Conservation (phyloP, 2,888 invertebrate species). For the Brenthis hecate region DNA sequence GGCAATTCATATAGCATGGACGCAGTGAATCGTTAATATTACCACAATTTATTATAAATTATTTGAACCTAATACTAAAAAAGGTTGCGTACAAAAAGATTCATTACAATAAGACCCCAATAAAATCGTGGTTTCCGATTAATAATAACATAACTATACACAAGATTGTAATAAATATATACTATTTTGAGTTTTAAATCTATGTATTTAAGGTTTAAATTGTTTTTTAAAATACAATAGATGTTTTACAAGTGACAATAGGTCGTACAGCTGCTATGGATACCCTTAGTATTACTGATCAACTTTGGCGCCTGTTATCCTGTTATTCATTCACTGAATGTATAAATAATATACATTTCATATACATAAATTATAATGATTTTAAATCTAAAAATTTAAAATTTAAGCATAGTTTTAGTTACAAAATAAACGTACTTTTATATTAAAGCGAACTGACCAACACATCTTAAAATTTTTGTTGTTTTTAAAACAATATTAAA, state of each 20-base stretch:
- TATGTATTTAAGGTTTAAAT: conserved; percentile 41
- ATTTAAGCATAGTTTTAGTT: too few species aligned
- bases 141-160: conserved; percentile 53
- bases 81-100: conserved; percentile 39
- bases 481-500: too few species aligned
- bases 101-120: conserved; percentile 48
- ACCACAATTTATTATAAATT: conserved; percentile 7
- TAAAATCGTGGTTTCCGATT: conserved; percentile 58
- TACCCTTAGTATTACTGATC: conserved; percentile 46
- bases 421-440: too few species aligned
- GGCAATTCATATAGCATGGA: too few species aligned
- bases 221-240: conserved; percentile 42
- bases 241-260: conserved; percentile 51
- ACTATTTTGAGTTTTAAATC: conserved; percentile 39
- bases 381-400: background rate
- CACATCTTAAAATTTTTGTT: too few species aligned
- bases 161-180: conserved; percentile 34
- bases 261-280: conserved; percentile 63
- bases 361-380: conserved; percentile 13
- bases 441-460: too few species aligned
- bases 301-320: conserved; percentile 44
- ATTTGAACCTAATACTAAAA: conserved; percentile 40
- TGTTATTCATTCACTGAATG: conserved; percentile 34
- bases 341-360: conserved; percentile 34
- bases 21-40: background rate